Evolutionary conservation across 2,888 invertebrate genomes (phyloP).

Genomic region (Malthinus seriepunctatus): DNA sequence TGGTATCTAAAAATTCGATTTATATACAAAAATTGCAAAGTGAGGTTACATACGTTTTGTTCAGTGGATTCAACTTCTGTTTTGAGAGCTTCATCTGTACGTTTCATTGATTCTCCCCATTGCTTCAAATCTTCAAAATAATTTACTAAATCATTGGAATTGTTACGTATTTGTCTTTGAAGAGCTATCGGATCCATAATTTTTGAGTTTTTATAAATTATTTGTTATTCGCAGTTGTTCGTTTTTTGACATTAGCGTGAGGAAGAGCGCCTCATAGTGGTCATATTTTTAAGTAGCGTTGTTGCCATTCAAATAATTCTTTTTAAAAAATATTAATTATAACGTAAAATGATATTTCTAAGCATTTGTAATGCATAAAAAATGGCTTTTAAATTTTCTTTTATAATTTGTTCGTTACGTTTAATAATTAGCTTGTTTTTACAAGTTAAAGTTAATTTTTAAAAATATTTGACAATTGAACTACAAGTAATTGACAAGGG

Average conservation of each 20-base stretch:
- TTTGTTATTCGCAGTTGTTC: background rate
- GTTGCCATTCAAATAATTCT: too few species aligned
- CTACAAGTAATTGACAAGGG: too few species aligned
- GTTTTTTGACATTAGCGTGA: constrained; percentile 2
- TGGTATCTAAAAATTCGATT: constrained; percentile 46
- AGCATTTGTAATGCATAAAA: too few species aligned
- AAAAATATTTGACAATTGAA: too few species aligned
- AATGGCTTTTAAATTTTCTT: too few species aligned
- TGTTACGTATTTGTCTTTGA: constrained; percentile 73
- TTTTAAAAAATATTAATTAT: too few species aligned
- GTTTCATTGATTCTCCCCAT: constrained; percentile 75
- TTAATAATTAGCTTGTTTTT: too few species aligned
- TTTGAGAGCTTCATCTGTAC: constrained; percentile 58
- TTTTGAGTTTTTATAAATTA: background rate
- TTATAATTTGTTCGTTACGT: too few species aligned
- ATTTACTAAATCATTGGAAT: constrained; percentile 69
- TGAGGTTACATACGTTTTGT: constrained; percentile 48
- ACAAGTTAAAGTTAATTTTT: too few species aligned
- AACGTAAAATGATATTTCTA: too few species aligned
- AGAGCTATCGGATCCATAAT: constrained; percentile 64
- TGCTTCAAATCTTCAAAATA: constrained; percentile 73
- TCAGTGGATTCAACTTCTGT: constrained; percentile 55
- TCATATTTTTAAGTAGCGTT: too few species aligned
- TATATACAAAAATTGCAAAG: background rate
- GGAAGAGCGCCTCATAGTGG: too few species aligned